Evolutionary conservation across 2,888 invertebrate species (phyloP), one percentile per base, ranked within the genome.

Genomic region (Rhagium mordax): DNA sequence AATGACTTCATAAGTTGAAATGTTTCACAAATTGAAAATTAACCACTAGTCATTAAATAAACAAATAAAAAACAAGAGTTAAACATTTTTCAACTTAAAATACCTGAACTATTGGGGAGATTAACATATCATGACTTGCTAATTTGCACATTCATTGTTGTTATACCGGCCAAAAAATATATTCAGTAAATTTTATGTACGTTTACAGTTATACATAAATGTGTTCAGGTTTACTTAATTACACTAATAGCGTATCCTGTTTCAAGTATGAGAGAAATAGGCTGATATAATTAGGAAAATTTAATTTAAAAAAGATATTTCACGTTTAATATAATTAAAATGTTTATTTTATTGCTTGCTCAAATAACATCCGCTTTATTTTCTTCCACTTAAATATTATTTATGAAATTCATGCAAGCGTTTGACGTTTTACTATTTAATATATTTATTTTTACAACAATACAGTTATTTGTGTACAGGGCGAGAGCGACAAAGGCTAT

Each of bases 121-220:
- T 65, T 70, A 70, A 55, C 70, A 62, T 70, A 62, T 70, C 62
- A 47, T 47, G 70, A 70, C 21, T 41, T 55, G 62, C 70, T 70
- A 53, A 62, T 70, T 60, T 24, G 62, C 70, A 53, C 55, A 49
- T 61, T 70, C 15, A 55, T 70, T 70, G 70, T 69, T 60, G 16
- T 70, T 21, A 8, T 55, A 62, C 33, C 27, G n/a, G 15, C 41
- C 62, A 21, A 64, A 61, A 70, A 41, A 70, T 27, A n/a, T 69
- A 33, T 61, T 69, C 53, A 16, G 33, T 47, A 55, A 62, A 27
- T 70, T 70, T 70, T 70, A 62, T 62, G 27, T 20, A 65, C 33
- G 18, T 65, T 65, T 65, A 65, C 65, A 65, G 65, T 65, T 65
- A 64, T 48, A 16, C 61, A 10, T 53, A 10, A 64, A 49, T 53